Evolutionary conservation across 2,113 vertebrate species (phyloP), one percentile per base, ranked within the genome.

Genomic region (Oreochromis niloticus): DNA sequence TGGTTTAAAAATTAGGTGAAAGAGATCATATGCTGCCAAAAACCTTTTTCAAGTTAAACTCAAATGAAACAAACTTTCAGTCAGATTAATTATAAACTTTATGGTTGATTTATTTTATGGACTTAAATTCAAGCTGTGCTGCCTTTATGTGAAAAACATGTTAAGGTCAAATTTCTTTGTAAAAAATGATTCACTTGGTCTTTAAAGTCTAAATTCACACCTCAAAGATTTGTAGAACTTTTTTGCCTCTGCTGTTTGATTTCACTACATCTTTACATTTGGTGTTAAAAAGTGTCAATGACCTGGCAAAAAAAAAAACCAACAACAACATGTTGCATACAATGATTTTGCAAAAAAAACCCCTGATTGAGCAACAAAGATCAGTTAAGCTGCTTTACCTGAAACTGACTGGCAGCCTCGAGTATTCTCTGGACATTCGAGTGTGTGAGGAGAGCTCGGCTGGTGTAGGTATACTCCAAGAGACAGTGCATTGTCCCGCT

Each of bases 381-480:
- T 55, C 32, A 39, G 32, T 6, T 6, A 8, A 71, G 9, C 4
- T 24, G 52, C 1, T 50, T 36, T 91, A 99, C 98, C 98, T 99
- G 98, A 90, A 99, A 99, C 56, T 99, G 98, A 89, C 97, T 97
- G 88, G 98, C 98, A 0, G 98, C 98, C 93, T 99, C 98, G 22
- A 99, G 96, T 54, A 97, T 96, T 80, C 96, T 97, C 95, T 99
- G 98, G 22, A 99, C 98, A 0, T 99, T 99, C 52, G 97, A 95
- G 88, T 97, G 97, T 83, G 98, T 99, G 92, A 99, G 97, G 50
- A 97, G 94, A 16, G 97, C 97, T 93, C 96, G 97, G 95, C 98
- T 98, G 89, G 98, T 99, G 82, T 99, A 99, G 2, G 98, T 98
- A 81, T 99, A 99, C 92, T 98, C 97, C 95, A 99, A 92, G 8